These are phyloP conservation scores for Nannoperca obscura DNA, from an alignment of 2,797 vertebrate species.

Conservation along the genomic window DNA sequence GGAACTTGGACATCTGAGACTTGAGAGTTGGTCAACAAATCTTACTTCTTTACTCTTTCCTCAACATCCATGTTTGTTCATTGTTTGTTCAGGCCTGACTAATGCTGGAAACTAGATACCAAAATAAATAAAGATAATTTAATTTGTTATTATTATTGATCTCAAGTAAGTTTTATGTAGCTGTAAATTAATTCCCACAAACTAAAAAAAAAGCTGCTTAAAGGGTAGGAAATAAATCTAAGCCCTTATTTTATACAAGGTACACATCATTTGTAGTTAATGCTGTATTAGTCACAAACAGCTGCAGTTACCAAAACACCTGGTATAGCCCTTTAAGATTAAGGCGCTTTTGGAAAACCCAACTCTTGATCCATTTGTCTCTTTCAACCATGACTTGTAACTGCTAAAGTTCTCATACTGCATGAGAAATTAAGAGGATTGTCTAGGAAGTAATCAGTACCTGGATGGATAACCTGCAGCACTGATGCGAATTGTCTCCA, in stretches of 20 bases:
- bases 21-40: background rate
- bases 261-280: too few species aligned
- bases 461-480: constrained; percentile 88
- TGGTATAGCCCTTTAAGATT: background rate
- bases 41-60: background rate
- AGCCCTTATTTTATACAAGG: too few species aligned
- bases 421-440: background rate
- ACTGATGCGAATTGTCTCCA: constrained; percentile 89
- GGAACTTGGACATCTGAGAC: background rate
- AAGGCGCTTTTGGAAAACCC: background rate
- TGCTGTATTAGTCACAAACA: background rate
- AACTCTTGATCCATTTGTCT: background rate
- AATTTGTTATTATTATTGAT: background rate
- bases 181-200: background rate
- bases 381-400: background rate
- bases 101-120: background rate
- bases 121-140: background rate
- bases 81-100: background rate
- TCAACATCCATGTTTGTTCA: background rate
- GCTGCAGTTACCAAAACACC: background rate
- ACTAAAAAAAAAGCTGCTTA: background rate
- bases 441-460: constrained; percentile 54
- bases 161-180: background rate
- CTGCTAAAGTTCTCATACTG: background rate
- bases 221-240: background rate